Conservation (phyloP, 2,113 vertebrate genomes). For the Barnardius zonarius region DNA sequence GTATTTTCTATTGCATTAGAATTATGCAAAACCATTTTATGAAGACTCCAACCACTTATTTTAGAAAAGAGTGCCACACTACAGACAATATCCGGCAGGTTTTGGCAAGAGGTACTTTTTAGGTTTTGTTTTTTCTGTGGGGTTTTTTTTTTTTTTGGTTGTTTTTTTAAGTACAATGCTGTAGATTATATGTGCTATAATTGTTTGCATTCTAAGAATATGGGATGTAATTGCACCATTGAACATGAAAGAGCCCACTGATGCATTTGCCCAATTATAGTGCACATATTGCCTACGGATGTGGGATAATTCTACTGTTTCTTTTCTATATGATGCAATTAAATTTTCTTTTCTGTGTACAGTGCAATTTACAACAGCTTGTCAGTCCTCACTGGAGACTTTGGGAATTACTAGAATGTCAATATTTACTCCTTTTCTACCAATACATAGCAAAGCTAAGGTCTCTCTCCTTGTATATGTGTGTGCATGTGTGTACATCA, state of each 20-base stretch:
- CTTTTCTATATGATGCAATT: not conserved
- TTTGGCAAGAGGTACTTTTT: not conserved
- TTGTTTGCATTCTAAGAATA: not conserved
- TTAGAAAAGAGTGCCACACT: not conserved
- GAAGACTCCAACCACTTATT: not conserved
- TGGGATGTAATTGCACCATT: not conserved
- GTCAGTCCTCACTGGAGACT: not conserved
- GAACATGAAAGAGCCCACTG: not conserved
- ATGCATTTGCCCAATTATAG: not conserved
- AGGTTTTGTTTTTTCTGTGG: not conserved
- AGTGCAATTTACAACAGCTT: not conserved
- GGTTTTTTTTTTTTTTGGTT: not conserved
- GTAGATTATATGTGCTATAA: not conserved
- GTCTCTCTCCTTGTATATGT: not conserved
- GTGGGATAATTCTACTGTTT: not conserved
- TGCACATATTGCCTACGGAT: not conserved
- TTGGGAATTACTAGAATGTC: not conserved
- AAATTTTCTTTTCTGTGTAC: not conserved
- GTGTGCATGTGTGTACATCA: not conserved
- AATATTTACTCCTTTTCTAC: slow-evolving; percentile 12
- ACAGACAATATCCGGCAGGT: not conserved
- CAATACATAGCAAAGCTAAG: not conserved
- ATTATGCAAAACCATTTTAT: not conserved
- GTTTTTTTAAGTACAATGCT: not conserved
- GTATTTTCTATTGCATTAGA: not conserved